These are phyloP conservation scores for Arbacia lixula DNA, from an alignment of 53 echinoderm and acorn worm species.

Conservation along the genomic window DNA sequence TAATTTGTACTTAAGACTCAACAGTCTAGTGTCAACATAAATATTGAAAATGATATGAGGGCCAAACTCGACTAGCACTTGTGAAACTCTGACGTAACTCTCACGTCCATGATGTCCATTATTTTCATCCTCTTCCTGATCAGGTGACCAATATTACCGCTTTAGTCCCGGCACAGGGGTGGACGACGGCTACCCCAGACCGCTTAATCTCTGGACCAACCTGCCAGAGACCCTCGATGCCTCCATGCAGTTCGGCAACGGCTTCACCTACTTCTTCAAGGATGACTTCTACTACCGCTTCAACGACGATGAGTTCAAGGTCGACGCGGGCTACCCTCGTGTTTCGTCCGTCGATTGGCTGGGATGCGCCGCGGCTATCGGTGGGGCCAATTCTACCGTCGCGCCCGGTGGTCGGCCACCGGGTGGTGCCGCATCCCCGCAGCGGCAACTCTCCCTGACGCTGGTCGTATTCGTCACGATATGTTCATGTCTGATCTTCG, in stretches of 20 bases:
- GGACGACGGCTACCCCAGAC: slow-evolving; percentile 76
- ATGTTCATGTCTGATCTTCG: no score
- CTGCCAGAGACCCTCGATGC: slow-evolving; percentile 64
- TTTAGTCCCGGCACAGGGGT: slow-evolving; percentile 51
- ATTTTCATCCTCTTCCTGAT: not conserved
- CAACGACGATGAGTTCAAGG: slow-evolving; percentile 62
- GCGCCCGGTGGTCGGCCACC: not conserved
- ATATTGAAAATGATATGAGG: no score
- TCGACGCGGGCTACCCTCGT: slow-evolving; percentile 70
- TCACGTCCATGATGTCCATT: not conserved
- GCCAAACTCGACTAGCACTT: no score
- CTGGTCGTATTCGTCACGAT: not conserved
- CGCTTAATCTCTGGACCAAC: slow-evolving; percentile 71
- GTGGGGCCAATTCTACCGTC: slow-evolving; percentile 12
- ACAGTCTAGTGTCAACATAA: no score
- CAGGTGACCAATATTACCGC: slow-evolving; percentile 90
- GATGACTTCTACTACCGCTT: slow-evolving; percentile 75
- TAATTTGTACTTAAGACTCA: no score
- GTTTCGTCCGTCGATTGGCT: slow-evolving; percentile 68
- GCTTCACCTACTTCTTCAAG: slow-evolving; percentile 82
- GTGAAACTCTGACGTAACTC: no score
- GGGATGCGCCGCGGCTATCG: slow-evolving; percentile 54
- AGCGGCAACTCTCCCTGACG: not conserved
- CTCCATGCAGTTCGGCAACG: slow-evolving; percentile 74
- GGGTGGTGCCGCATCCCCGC: not conserved